Percentiles rank a stretch among this genome's conserved stretches.
Conservation (phyloP, 2,797 vertebrate species). For the Brotula barbata region DNA sequence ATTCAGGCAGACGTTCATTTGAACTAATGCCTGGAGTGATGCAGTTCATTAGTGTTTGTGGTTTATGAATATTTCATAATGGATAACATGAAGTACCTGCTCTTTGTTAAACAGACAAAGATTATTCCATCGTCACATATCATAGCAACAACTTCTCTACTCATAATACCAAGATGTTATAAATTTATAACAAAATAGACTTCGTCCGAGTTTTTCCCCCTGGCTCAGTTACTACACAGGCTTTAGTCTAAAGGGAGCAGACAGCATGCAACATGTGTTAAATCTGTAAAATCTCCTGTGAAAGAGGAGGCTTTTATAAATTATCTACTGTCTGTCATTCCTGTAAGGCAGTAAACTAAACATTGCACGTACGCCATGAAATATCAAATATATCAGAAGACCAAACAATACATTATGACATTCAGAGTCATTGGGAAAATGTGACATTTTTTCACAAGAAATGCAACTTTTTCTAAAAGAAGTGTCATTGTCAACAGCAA, state of each 20-base stretch:
- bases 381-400: too few relatives aligned
- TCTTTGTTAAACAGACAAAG: constrained; percentile 30
- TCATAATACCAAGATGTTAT: constrained; percentile 29
- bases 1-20: constrained; percentile 9
- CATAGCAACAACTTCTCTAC: constrained; percentile 11
- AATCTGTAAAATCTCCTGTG: constrained; percentile 52
- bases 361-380: constrained; percentile 37
- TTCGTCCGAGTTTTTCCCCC: not conserved
- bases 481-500: not conserved
- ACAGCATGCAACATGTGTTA: constrained; percentile 27
- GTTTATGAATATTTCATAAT: not conserved
- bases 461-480: not conserved
- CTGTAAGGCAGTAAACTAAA: not conserved
- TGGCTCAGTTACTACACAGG: constrained; percentile 39
- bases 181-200: constrained; percentile 54
- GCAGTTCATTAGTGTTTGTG: not conserved
- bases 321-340: too few relatives aligned
- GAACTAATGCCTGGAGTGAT: constrained; percentile 15
- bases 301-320: constrained; percentile 70
- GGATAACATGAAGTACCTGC: not conserved
- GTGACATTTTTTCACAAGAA: too few relatives aligned
- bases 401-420: too few relatives aligned
- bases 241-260: constrained; percentile 34
- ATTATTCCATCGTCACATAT: constrained; percentile 4
- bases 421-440: too few relatives aligned